Percentiles rank a stretch among this genome's conserved stretches.
These are phyloP conservation scores for Chloroceryle aenea DNA, from an alignment of 2,113 vertebrate genomes.

Conservation along the genomic window DNA sequence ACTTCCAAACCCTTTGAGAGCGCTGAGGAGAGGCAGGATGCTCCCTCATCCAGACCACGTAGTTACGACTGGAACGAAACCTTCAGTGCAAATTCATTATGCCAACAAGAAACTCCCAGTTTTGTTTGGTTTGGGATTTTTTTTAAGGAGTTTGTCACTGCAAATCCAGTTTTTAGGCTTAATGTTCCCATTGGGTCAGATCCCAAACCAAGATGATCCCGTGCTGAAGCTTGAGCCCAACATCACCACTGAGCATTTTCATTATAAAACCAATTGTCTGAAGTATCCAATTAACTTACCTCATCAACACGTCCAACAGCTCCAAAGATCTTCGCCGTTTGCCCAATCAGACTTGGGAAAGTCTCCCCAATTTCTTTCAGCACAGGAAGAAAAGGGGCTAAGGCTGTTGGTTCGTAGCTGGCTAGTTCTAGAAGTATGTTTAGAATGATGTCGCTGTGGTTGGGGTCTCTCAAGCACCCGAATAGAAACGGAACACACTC, in stretches of 20 bases:
- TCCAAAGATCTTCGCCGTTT: constrained; percentile 88
- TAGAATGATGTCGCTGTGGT: constrained; percentile 81
- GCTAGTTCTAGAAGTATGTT: constrained; percentile 85
- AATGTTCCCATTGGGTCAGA: background rate
- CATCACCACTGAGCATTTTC: background rate
- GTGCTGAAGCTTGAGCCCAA: background rate
- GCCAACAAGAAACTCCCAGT: background rate
- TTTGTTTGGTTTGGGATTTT: background rate
- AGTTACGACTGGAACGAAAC: background rate
- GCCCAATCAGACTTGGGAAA: constrained; percentile 83
- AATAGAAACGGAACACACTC: constrained; percentile 84
- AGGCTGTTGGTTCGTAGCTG: constrained; percentile 81
- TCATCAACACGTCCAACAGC: constrained; percentile 88
- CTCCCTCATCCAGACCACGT: fast-evolving
- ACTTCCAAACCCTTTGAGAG: background rate
- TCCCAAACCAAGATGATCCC: background rate
- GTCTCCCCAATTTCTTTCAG: constrained; percentile 82
- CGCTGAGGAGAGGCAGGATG: background rate
- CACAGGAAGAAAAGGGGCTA: constrained; percentile 79
- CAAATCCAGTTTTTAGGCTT: background rate
- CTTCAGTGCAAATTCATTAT: background rate
- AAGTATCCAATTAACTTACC: constrained; percentile 64
- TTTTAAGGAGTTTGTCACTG: background rate
- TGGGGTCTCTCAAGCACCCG: constrained; percentile 77
- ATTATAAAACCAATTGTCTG: background rate